Evolutionary conservation across 2,797 vertebrate species (phyloP), one percentile per base, ranked within the genome.

Genomic region (Holocentrus rufus): DNA sequence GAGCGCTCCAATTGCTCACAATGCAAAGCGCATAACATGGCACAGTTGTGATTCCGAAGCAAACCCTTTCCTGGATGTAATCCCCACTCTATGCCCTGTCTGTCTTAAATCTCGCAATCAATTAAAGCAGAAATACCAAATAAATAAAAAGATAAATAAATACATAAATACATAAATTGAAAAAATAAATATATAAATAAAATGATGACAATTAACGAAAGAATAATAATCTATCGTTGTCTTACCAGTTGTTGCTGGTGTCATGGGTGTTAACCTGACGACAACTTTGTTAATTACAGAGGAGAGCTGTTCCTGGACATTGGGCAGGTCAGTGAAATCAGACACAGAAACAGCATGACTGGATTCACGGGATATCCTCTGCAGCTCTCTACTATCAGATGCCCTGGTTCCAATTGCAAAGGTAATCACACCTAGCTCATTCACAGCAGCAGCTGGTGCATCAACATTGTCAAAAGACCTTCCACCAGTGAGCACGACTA

Each of bases 401-500:
- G 4, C 55, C 58, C 81, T 82, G 5, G 74, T 85, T 2, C 90
- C 93, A 13, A 96, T 72, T 2, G 89, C 61, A 69, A 94, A 74
- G 0, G 91, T 92, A 0, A 94, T 90, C 62, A 96, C 93, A 0
- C 93, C 92, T 0, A 90, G 79, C 83, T 91, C 77, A 87, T 95
- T 96, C 59, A 96, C 85, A 80, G 92, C 92, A 7, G 71, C 55
- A 0, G 90, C 93, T 0, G 93, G 79, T 0, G 86, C 71, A 64
- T 89, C 84, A 23, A 95, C 91, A 0, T 93, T 91, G 1, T 97
- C 95, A 65, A 77, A 90, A 2, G 95, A 96, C 25, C 75, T 87
- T 78, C 93, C 94, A 0, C 94, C 92, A 0, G 90, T 95, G 49
- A 97, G 77, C 23, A 96, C 82, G 0, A 96, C 87, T 39, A 96